Conservation (phyloP, 2,888 invertebrate genomes). For the Drosophila tanythrix region DNA sequence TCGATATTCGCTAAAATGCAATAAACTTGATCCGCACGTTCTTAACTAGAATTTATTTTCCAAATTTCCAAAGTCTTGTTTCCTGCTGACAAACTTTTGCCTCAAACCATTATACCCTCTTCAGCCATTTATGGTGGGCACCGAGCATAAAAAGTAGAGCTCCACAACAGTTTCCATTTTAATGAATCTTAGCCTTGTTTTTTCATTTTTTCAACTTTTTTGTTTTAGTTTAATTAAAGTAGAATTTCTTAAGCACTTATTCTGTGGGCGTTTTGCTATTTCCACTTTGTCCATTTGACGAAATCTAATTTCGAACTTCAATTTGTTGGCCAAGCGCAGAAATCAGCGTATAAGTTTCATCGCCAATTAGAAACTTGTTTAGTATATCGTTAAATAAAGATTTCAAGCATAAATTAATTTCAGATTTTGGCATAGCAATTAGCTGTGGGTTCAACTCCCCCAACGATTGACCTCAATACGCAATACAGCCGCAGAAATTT, state of each 20-base stretch:
- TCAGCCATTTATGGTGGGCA: neutral
- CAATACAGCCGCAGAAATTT: conserved; percentile 30
- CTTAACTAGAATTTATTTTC: neutral
- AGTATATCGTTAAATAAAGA: conserved; percentile 13
- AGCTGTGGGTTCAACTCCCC: conserved; percentile 57
- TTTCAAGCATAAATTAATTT: conserved; percentile 43
- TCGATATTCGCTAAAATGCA: neutral
- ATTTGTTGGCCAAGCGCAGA: conserved; percentile 39
- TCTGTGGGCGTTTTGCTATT: conserved; percentile 41
- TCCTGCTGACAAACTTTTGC: neutral
- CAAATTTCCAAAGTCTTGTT: neutral
- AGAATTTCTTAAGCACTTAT: conserved; percentile 10
- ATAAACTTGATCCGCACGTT: too few species aligned
- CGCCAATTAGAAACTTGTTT: conserved; percentile 46
- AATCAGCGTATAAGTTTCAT: conserved; percentile 25
- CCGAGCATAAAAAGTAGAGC: conserved; percentile 1
- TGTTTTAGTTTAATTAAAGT: conserved; percentile 50
- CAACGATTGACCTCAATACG: conserved; percentile 59
- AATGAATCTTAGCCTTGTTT: conserved; percentile 48
- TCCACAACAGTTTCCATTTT: conserved; percentile 56
- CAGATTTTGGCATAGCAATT: conserved; percentile 23
- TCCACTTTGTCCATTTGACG: conserved; percentile 13
- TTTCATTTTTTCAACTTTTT: neutral
- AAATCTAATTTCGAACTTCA: conserved; percentile 47
- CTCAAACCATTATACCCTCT: neutral